These are phyloP conservation scores for Agrotis puta DNA, from an alignment of 2,888 invertebrate genomes.

Conservation along the genomic window DNA sequence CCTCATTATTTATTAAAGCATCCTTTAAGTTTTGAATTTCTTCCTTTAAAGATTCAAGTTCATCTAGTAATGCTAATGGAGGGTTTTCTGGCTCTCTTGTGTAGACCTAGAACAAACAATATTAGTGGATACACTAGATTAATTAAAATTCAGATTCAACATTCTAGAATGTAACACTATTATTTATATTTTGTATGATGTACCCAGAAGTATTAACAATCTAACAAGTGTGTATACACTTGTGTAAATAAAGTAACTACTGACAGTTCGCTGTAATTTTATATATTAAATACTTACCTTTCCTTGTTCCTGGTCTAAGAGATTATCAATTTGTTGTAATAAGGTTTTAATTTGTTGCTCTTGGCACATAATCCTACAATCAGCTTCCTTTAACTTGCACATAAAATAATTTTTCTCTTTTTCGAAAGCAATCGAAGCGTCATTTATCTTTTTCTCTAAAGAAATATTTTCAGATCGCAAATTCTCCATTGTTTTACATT, in stretches of 20 bases:
- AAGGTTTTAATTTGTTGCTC: constrained; percentile 91
- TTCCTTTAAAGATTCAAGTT: constrained; percentile 82
- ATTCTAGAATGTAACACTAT: not conserved
- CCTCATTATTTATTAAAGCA: constrained; percentile 77
- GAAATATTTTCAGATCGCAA: constrained; percentile 79
- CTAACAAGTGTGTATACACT: not conserved
- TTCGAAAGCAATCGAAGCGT: constrained; percentile 78
- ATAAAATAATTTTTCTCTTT: constrained; percentile 87
- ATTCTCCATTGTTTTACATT: constrained; percentile 78
- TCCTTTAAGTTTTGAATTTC: constrained; percentile 81
- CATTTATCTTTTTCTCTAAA: constrained; percentile 81
- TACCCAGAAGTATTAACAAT: not conserved
- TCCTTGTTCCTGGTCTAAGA: constrained; percentile 80
- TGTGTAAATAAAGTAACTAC: not conserved
- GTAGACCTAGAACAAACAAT: constrained; percentile 49
- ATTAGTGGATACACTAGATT: not conserved
- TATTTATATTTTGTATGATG: not conserved
- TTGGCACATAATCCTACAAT: constrained; percentile 90
- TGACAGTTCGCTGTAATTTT: not conserved
- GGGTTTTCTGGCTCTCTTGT: constrained; percentile 66
- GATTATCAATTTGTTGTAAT: constrained; percentile 87
- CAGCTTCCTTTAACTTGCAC: constrained; percentile 89
- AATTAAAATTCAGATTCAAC: not conserved
- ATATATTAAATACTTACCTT: constrained; percentile 65
- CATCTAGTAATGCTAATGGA: constrained; percentile 75